Conservation (phyloP, 1,140 invertebrate species). For the Bombus impatiens region DNA sequence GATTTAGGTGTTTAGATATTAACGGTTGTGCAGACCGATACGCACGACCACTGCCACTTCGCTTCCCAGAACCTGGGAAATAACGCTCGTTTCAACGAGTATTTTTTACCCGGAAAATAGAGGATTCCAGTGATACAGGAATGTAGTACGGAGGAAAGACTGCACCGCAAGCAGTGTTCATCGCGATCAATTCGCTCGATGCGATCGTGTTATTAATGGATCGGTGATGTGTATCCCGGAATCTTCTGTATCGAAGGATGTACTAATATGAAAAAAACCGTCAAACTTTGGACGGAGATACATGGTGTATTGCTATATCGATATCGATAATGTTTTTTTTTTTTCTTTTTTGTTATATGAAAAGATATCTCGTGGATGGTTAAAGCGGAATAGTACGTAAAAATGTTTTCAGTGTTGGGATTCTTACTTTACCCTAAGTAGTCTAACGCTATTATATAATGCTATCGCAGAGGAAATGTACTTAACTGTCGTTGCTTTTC, state of each 20-base stretch:
- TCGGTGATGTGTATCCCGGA: neutral
- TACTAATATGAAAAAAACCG: neutral
- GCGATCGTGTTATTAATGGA: conserved; percentile 26
- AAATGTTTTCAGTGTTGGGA: too few relatives aligned
- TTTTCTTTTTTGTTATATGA: neutral
- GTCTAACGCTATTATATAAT: too few relatives aligned
- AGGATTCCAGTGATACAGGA: neutral
- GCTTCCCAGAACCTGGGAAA: neutral
- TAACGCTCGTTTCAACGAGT: neutral
- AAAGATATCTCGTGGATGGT: neutral
- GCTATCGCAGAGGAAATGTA: too few relatives aligned
- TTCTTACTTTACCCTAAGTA: too few relatives aligned
- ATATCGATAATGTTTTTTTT: neutral
- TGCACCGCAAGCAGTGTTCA: conserved; percentile 31
- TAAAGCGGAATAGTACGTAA: neutral
- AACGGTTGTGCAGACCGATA: conserved; percentile 20
- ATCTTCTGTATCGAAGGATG: neutral
- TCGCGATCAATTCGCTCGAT: conserved; percentile 19
- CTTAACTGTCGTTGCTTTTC: too few relatives aligned
- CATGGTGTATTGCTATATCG: neutral
- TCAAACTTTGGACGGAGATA: neutral
- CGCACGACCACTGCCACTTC: neutral
- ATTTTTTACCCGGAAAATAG: neutral
- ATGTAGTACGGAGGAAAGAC: neutral
- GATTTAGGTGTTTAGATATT: conserved; percentile 56